A percentile compares a stretch with the other conserved stretches of the same genome.
These are phyloP conservation scores for Notodonta dromedarius DNA, from an alignment of 2,888 invertebrate genomes.

Conservation along the genomic window DNA sequence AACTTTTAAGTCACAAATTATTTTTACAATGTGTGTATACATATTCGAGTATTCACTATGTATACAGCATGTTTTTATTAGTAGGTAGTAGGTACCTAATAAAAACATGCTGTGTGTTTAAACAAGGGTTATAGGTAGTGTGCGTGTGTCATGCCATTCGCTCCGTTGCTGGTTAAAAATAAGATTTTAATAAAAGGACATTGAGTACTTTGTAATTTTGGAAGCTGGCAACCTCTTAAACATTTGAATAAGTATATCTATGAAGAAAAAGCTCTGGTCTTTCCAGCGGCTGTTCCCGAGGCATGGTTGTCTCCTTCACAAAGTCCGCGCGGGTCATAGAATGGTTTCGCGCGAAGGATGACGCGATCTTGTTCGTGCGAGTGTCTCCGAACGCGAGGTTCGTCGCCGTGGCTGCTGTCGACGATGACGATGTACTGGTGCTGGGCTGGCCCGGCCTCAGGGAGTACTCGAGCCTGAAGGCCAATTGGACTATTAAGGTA, in stretches of 20 bases:
- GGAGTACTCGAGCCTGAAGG: constrained; percentile 42
- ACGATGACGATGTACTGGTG: constrained; percentile 47
- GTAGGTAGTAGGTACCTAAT: no score
- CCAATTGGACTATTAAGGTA: constrained; percentile 62
- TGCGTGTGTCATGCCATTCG: no score
- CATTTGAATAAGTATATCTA: not conserved
- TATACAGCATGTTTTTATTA: no score
- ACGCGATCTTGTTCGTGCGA: constrained; percentile 47
- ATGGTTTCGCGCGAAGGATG: constrained; percentile 26
- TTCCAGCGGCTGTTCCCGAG: constrained; percentile 68
- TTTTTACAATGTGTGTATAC: no score
- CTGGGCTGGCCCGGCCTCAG: constrained; percentile 63
- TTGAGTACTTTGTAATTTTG: no score
- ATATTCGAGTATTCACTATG: no score
- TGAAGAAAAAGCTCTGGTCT: not conserved
- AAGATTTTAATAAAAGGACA: no score
- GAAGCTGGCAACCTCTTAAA: no score
- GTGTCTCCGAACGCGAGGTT: constrained; percentile 72
- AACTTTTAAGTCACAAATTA: no score
- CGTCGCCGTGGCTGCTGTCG: constrained; percentile 53
- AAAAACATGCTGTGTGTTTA: no score
- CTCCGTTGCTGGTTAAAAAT: no score
- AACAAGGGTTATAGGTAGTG: no score
- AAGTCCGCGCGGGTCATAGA: constrained; percentile 38
- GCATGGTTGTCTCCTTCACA: constrained; percentile 50